Base-by-base conservation (phyloP, 2,888 invertebrate species). In the Morpho deidamia region DNA sequence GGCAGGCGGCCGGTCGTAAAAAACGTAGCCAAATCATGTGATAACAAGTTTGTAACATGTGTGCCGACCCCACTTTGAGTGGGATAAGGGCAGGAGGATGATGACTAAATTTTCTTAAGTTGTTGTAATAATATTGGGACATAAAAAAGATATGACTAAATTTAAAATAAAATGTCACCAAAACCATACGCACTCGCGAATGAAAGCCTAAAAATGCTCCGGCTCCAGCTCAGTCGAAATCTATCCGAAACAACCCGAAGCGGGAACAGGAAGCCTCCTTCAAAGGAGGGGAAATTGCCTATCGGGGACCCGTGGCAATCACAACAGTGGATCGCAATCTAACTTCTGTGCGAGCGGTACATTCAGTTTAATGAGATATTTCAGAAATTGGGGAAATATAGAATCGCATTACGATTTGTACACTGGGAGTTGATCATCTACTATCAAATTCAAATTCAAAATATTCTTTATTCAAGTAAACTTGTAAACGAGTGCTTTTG, bases 211-310 rank as follows among this genome's bases (percentile, higher is more conserved):
- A 65, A 70, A 68, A 72, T 74, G 74, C 23, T 23, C 5, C 23
- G 5, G 23, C 23, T 5, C 43, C 46, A 68, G 69, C 70, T 74
- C 76, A 70, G 71, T 77, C 78, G 74, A 81, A 82, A 78, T 80
- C 79, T 74, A 75, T 78, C 75, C 72, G 70, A 72, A 74, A 78
- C 76, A 72, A 71, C 70, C 66, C 67, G 67, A 65, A 67, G 69
- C 73, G 70, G 58, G 62, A 60, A 73, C 78, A 79, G 82, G 83
- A 81, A 76, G 70, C 66, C 59, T 52, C 65, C 70, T 69, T 85
- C 87, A 88, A 87, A 88, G 86, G 69, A 66, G 69, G 77, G 87
- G 87, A 88, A 88, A 86, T 87, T 87, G 86, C 83, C 83, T 87
- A 88, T 86, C 83, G 79, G 72, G 71, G 74, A 67, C 67, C 74